Evolutionary conservation across 2,797 vertebrate genomes (phyloP), one percentile per base, ranked within the genome.

Genomic region (Capromys pilorides): DNA sequence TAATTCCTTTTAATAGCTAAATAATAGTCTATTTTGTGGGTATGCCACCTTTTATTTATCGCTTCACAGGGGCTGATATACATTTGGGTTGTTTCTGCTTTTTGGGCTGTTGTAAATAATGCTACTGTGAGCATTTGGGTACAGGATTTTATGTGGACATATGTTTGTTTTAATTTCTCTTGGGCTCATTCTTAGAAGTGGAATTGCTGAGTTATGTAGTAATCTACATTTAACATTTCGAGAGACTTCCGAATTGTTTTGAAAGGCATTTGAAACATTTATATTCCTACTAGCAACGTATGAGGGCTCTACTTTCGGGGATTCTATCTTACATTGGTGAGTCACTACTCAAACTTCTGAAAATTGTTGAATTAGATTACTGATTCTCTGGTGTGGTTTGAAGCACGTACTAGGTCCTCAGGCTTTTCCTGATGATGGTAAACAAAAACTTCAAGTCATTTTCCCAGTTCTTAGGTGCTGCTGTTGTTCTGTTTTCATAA

Each of bases 191-290:
- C 33, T 33, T 82, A 93, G 36, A 26, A 33, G 26, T 86, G 4
- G 36, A 81, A 86, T 78, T 92, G 85, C 69, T 86, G 36, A 59
- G 7, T 91, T 86, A 59, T n/a, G 33, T 67, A 62, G 51, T 81
- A 66, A 69, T 49, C 57, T 95, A 11, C 61, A 39, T n/a, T 88
- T 90, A 87, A 39, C 45, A 86, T 87, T 83, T 90, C 83, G 31
- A 81, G 88, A 59, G 82, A n/a, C 33, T 90, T 91, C 67, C 54
- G 64, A 73, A 59, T 93, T 90, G 45, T 90, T 86, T 90, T 86
- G 62, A 62, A 64, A 73, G 90, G 33, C 45, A 83, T 9, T 62
- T 93, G 66, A 81, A 26, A 81, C 41, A 21, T 88, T 93, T 90
- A 84, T 77, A 54, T 85, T 95, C 2, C 24, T 4, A 93, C 54